A percentile compares a stretch with the other conserved stretches of the same genome.
phyloP scores from a whole-genome alignment of 2,797 vertebrate genomes.

The Columba guinea region DNA sequence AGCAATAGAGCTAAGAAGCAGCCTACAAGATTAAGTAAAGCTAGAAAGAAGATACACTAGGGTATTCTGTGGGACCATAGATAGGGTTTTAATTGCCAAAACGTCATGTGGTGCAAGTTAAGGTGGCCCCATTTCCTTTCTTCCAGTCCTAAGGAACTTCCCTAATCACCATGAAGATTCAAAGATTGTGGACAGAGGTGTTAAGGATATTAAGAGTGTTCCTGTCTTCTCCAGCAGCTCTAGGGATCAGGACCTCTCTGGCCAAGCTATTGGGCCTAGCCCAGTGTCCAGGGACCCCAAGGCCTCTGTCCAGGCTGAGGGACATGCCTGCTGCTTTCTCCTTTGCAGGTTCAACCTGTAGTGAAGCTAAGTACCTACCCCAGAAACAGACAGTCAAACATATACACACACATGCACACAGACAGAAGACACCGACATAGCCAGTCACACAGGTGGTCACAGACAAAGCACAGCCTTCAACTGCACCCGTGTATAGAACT shows the following conservation, averaged over 20 bases:
- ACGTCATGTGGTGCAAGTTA: background rate
- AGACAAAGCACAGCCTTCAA: background rate
- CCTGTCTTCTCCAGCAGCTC: background rate
- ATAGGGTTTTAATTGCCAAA: background rate
- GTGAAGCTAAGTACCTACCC: no score
- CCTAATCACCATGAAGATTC: background rate
- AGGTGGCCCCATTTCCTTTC: background rate
- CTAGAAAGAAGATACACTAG: background rate
- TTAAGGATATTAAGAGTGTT: background rate
- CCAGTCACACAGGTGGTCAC: background rate
- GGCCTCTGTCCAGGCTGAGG: background rate
- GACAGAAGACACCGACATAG: accelerated
- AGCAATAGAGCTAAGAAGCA: background rate
- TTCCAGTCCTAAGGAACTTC: background rate
- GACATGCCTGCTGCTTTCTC: background rate
- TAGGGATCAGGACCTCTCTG: no score
- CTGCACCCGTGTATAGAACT: background rate
- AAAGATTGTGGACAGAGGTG: background rate
- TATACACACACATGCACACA: background rate
- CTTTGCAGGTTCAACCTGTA: background rate
- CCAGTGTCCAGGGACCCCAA: accelerated
- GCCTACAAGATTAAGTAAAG: background rate
- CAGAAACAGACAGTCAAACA: background rate
- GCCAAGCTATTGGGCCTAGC: background rate
- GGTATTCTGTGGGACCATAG: background rate